Percentiles rank a stretch among this genome's conserved stretches.
These are phyloP conservation scores for Copsychus sechellarum DNA, from an alignment of 2,113 vertebrate species.

Conservation along the genomic window DNA sequence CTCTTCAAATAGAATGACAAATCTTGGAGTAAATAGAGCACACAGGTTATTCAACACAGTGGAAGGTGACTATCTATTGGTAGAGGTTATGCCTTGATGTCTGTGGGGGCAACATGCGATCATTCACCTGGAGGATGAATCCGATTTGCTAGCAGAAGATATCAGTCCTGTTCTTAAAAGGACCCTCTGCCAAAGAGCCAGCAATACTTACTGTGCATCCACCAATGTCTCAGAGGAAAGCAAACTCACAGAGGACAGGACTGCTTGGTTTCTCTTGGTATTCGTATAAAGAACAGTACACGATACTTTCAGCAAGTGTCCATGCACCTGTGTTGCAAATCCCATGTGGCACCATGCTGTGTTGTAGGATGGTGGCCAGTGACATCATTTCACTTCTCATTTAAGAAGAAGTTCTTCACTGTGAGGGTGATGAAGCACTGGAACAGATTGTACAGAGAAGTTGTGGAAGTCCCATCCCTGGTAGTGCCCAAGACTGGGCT, in stretches of 20 bases:
- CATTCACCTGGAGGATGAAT: background rate
- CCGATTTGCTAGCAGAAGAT: background rate
- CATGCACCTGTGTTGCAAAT: background rate
- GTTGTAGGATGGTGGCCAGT: background rate
- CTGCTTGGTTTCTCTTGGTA: background rate
- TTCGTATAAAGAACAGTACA: background rate
- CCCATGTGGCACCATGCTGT: rapidly evolving
- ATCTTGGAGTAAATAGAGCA: background rate
- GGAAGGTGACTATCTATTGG: background rate
- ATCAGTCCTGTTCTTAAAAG: background rate
- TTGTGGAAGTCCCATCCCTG: background rate
- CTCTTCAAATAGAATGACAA: background rate
- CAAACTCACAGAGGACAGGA: background rate
- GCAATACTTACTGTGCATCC: background rate
- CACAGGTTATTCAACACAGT: background rate
- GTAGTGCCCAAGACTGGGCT: background rate
- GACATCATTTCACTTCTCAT: background rate
- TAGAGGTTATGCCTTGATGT: background rate
- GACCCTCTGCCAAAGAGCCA: rapidly evolving
- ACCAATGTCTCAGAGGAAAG: background rate
- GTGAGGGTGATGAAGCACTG: background rate
- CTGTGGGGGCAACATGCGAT: background rate
- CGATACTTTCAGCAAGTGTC: rapidly evolving
- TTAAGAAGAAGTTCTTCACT: background rate
- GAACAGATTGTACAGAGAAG: background rate